Evolutionary conservation across 2,113 vertebrate species (phyloP).

Genomic region (Coryphaenoides rupestris): DNA sequence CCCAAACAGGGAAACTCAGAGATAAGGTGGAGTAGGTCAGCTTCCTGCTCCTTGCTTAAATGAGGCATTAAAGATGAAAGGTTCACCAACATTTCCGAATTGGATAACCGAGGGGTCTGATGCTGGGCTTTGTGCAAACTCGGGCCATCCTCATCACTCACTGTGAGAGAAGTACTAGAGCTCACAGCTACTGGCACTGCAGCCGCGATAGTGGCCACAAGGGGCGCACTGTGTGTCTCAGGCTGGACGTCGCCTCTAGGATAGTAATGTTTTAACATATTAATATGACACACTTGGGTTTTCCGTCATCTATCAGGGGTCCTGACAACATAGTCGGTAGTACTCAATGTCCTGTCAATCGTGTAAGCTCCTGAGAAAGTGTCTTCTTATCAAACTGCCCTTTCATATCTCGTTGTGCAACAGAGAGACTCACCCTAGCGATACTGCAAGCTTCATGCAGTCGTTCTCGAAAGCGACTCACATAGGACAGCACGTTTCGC

Average conservation of each 20-base stretch:
- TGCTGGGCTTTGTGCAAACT: neutral
- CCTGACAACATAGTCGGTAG: neutral
- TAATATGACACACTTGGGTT: neutral
- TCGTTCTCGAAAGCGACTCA: neutral
- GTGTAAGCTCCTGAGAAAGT: neutral
- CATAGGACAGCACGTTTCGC: neutral
- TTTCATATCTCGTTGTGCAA: neutral
- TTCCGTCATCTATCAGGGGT: neutral
- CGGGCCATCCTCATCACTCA: neutral
- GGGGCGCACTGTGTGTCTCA: no score
- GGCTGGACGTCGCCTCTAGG: neutral
- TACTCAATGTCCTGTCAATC: neutral
- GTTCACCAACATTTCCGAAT: neutral
- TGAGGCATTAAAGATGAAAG: no score
- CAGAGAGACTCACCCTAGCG: no score
- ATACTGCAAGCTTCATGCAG: neutral
- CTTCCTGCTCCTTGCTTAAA: no score
- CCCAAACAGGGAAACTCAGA: neutral
- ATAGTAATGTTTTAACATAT: constrained; percentile 9
- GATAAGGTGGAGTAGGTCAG: no score
- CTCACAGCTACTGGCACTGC: neutral
- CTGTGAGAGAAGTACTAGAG: neutral
- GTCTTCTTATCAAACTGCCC: neutral
- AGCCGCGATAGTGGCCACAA: neutral
- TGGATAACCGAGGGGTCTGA: neutral